Evolutionary conservation across 2,113 vertebrate species (phyloP).

Genomic region (Oreocharis arfaki): DNA sequence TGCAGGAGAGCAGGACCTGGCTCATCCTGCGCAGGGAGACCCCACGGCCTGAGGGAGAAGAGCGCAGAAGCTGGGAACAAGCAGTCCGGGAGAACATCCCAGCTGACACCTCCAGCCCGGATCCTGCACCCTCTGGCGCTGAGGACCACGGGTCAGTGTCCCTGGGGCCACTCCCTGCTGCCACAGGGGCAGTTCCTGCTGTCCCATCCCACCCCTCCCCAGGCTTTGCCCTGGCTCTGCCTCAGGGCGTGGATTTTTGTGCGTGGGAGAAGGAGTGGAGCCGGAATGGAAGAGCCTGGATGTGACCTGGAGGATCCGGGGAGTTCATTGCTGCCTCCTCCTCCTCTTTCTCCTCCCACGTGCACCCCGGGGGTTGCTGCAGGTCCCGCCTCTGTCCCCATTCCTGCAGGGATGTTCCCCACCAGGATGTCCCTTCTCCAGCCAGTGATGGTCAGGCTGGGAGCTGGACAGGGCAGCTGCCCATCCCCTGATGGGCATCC

Average conservation of each 20-base stretch:
- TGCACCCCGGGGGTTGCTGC: not conserved
- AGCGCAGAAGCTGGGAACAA: not conserved
- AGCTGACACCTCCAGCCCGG: not conserved
- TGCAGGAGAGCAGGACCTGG: not conserved
- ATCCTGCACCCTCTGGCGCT: accelerated
- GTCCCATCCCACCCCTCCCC: not conserved
- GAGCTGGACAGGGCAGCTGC: not conserved
- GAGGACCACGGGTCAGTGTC: accelerated
- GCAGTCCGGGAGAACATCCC: not conserved
- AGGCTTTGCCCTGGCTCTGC: not conserved
- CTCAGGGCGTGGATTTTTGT: accelerated
- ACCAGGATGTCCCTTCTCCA: not conserved
- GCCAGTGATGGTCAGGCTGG: not conserved
- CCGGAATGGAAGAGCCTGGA: not conserved
- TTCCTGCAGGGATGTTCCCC: not conserved
- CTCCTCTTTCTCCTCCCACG: not conserved
- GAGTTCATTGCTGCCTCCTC: not conserved
- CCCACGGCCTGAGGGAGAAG: not conserved
- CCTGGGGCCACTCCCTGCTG: not conserved
- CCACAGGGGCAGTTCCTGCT: accelerated
- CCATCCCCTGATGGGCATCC: not conserved
- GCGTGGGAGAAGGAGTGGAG: not conserved
- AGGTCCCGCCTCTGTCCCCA: not conserved
- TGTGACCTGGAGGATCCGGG: not conserved
- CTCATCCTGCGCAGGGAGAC: accelerated